These are phyloP conservation scores for Prinia subflava DNA, from an alignment of 2,113 vertebrate species.

Conservation along the genomic window DNA sequence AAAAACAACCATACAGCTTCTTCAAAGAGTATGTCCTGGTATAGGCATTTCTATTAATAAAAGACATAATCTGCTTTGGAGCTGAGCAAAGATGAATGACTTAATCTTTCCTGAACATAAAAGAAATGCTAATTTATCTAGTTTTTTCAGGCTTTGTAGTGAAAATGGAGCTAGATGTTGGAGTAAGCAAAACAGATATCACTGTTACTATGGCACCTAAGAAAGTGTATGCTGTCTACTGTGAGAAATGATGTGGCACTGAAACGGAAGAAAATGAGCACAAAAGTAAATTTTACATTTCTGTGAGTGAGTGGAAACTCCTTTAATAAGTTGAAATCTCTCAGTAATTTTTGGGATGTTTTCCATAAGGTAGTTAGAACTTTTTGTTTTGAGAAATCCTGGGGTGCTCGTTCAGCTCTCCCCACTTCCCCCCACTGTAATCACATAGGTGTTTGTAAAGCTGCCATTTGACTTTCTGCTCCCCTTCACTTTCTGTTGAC, in stretches of 20 bases:
- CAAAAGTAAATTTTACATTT: not conserved
- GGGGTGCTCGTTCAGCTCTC: not conserved
- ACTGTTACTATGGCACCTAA: conserved; percentile 20
- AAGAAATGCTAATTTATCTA: conserved; percentile 17
- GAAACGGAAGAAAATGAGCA: not conserved
- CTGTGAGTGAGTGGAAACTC: not conserved
- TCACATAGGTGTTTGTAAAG: not conserved
- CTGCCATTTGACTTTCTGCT: not conserved
- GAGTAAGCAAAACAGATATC: not conserved
- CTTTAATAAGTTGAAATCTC: not conserved
- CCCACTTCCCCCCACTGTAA: not conserved
- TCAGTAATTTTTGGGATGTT: not conserved
- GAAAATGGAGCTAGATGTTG: not conserved
- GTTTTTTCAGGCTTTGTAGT: not conserved
- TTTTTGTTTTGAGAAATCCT: not conserved
- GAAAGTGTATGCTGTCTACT: not conserved
- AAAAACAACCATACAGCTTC: not conserved
- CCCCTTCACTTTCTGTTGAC: not conserved
- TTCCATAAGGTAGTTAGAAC: not conserved
- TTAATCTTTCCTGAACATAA: conserved; percentile 1
- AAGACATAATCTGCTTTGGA: not conserved
- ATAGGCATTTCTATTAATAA: not conserved
- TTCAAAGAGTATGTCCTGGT: not conserved
- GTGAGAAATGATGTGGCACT: not conserved
- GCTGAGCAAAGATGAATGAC: not conserved